Evolutionary conservation across 64 coral and sea anemone genomes (phyloP).

Genomic region (Montipora foliosa): DNA sequence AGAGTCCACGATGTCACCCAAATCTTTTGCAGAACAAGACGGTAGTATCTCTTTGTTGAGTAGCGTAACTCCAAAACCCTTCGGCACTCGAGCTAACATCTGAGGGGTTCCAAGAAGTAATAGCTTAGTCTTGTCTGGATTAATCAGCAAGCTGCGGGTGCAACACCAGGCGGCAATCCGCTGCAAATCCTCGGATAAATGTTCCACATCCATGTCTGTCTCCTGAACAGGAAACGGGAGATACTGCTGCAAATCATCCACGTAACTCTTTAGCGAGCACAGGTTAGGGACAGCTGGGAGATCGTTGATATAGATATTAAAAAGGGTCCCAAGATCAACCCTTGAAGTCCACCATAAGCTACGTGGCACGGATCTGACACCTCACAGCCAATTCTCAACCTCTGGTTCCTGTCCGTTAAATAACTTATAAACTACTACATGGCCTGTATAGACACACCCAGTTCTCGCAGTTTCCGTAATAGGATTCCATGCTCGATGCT

Average conservation of each 20-base stretch:
- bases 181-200: conserved; percentile 19
- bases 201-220: neutral
- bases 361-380: neutral
- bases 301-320: neutral
- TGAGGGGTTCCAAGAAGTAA: neutral
- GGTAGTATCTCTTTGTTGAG: too few species aligned
- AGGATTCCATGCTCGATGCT: neutral
- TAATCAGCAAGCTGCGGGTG: neutral
- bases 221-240: conserved; percentile 22
- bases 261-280: neutral
- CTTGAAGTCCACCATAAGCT: neutral
- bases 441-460: conserved; percentile 29
- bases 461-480: neutral
- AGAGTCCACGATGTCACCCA: too few species aligned
- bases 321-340: neutral
- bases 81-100: neutral
- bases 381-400: neutral
- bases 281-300: neutral
- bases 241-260: neutral
- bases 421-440: conserved; percentile 13
- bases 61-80: too few species aligned
- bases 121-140: conserved; percentile 1
- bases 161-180: conserved; percentile 14
- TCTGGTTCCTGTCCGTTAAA: conserved; percentile 2
- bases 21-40: too few species aligned